These are phyloP conservation scores for Drosophila peninsularis DNA, from an alignment of 2,888 invertebrate species.

Conservation along the genomic window DNA sequence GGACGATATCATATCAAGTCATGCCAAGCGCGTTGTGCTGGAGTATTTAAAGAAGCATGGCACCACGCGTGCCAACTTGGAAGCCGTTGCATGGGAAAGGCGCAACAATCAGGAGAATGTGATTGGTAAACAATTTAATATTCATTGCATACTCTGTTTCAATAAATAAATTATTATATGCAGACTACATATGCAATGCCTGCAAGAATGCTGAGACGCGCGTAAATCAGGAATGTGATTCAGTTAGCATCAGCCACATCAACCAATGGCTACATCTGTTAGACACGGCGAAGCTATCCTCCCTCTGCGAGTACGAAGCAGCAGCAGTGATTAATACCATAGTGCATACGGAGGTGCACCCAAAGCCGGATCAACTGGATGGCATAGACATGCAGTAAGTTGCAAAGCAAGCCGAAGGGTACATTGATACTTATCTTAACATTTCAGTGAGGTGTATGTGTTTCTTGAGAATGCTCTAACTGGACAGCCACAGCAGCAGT, in stretches of 20 bases:
- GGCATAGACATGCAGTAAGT: conserved; percentile 56
- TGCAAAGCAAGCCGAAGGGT: neutral
- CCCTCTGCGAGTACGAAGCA: conserved; percentile 72
- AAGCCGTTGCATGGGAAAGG: conserved; percentile 5
- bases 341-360: conserved; percentile 66
- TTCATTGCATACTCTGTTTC: neutral
- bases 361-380: conserved; percentile 40
- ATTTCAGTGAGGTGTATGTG: conserved; percentile 73
- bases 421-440: neutral
- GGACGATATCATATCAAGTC: neutral
- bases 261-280: conserved; percentile 77
- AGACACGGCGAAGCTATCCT: conserved; percentile 48
- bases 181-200: conserved; percentile 70
- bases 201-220: conserved; percentile 55
- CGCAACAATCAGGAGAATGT: conserved; percentile 10
- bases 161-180: neutral
- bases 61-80: conserved; percentile 38
- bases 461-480: conserved; percentile 79
- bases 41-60: conserved; percentile 39
- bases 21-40: conserved; percentile 22
- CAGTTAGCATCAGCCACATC: conserved; percentile 71
- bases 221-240: conserved; percentile 74
- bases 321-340: conserved; percentile 74
- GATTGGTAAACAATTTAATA: conserved; percentile 36
- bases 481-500: conserved; percentile 77